Conservation (phyloP, 1,140 invertebrate species). For the Acromyrmex echinatior region DNA sequence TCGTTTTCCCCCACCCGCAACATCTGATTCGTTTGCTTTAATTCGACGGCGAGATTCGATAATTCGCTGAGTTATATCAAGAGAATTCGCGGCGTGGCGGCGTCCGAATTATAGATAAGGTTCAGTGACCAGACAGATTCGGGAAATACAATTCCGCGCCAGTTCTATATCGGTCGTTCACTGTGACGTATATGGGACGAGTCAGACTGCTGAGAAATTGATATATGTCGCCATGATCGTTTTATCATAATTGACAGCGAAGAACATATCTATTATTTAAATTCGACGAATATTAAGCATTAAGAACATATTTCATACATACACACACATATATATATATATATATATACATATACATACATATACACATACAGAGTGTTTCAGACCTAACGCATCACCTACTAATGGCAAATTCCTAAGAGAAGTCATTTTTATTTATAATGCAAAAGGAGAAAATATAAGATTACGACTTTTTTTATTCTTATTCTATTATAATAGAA, state of each 20-base stretch:
- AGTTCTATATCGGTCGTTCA: slow-evolving; percentile 41
- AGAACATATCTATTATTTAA: slow-evolving; percentile 38
- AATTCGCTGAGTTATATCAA: slow-evolving; percentile 66
- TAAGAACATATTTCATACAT: not conserved
- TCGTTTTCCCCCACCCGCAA: slow-evolving; percentile 64
- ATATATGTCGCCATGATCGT: not conserved
- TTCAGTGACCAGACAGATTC: slow-evolving; percentile 66
- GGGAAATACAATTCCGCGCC: slow-evolving; percentile 34
- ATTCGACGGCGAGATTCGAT: slow-evolving; percentile 70
- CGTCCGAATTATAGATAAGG: slow-evolving; percentile 71
- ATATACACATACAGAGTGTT: too few relatives aligned
- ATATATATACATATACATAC: too few relatives aligned
- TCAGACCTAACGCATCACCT: too few relatives aligned
- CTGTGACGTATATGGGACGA: slow-evolving; percentile 47
- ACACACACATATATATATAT: too few relatives aligned
- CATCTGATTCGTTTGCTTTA: slow-evolving; percentile 67
- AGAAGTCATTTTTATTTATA: too few relatives aligned
- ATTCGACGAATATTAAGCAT: not conserved
- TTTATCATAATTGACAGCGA: slow-evolving; percentile 50
- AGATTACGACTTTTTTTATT: too few relatives aligned
- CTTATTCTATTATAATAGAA: too few relatives aligned
- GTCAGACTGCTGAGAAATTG: slow-evolving; percentile 34
- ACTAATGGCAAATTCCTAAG: too few relatives aligned
- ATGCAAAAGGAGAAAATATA: too few relatives aligned
- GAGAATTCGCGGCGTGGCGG: slow-evolving; percentile 32